These are phyloP conservation scores for Polyploca ridens DNA, from an alignment of 2,888 invertebrate species.

Conservation along the genomic window DNA sequence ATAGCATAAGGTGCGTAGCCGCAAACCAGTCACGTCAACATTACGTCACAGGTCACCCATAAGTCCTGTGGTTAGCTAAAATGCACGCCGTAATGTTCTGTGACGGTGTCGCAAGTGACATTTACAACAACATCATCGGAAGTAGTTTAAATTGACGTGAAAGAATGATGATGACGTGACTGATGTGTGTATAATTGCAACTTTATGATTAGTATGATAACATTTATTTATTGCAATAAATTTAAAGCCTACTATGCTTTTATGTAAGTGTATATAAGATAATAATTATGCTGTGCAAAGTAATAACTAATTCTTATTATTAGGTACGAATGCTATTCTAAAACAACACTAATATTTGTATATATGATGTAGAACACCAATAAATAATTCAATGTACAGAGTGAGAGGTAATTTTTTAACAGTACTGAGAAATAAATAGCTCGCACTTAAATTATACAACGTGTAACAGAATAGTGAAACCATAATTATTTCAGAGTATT, in stretches of 20 bases:
- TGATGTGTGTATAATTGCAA: too few species aligned
- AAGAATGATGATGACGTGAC: too few species aligned
- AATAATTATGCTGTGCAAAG: neutral
- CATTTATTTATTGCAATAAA: neutral
- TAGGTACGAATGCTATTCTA: neutral
- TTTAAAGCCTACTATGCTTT: neutral
- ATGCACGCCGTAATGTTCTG: too few species aligned
- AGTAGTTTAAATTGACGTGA: too few species aligned
- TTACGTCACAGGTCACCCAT: too few species aligned
- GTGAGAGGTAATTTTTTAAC: neutral
- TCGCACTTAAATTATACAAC: too few species aligned
- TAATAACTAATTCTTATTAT: conserved; percentile 2
- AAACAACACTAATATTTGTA: neutral
- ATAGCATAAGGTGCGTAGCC: neutral
- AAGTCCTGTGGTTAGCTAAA: too few species aligned
- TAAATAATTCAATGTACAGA: neutral
- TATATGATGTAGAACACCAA: neutral
- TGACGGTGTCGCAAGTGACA: too few species aligned
- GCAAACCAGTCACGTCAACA: too few species aligned
- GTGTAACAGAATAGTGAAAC: neutral
- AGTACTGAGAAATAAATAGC: too few species aligned
- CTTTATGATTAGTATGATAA: neutral
- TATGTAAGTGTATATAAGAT: neutral
- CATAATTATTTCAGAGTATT: neutral
- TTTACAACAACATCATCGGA: too few species aligned